phyloP scores from a whole-genome alignment of 2,797 vertebrate genomes.

The Emys orbicularis region DNA sequence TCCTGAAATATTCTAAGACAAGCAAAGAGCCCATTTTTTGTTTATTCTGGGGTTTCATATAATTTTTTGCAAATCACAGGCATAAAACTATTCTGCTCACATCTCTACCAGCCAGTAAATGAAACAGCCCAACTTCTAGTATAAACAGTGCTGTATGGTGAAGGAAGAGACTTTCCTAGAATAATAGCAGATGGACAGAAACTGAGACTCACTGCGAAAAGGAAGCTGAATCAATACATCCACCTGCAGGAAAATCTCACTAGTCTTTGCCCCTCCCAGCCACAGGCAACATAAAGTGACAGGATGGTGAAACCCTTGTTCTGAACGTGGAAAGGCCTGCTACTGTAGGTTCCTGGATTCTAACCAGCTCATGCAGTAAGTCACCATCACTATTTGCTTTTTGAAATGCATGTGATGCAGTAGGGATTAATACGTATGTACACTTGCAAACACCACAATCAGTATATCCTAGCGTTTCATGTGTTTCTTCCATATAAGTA shows the following conservation, averaged over 20 bases:
- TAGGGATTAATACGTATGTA: fast-evolving
- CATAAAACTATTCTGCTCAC: background rate
- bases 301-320: background rate
- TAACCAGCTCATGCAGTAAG: background rate
- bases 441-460: background rate
- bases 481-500: background rate
- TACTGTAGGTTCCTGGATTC: background rate
- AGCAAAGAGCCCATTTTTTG: background rate
- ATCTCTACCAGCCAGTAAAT: background rate
- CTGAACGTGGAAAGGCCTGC: background rate
- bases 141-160: background rate
- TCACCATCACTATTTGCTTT: fast-evolving
- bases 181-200: background rate
- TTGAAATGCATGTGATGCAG: fast-evolving
- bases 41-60: background rate
- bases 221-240: background rate
- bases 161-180: background rate
- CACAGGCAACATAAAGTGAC: background rate
- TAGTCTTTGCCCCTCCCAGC: background rate
- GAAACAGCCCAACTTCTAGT: background rate
- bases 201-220: background rate
- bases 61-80: background rate
- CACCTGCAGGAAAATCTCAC: background rate
- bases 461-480: background rate
- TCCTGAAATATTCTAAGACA: fast-evolving